Percentiles rank a stretch among this genome's conserved stretches.
Evolutionary conservation across 2,797 vertebrate genomes (phyloP).

Genomic region (Columba guinea): DNA sequence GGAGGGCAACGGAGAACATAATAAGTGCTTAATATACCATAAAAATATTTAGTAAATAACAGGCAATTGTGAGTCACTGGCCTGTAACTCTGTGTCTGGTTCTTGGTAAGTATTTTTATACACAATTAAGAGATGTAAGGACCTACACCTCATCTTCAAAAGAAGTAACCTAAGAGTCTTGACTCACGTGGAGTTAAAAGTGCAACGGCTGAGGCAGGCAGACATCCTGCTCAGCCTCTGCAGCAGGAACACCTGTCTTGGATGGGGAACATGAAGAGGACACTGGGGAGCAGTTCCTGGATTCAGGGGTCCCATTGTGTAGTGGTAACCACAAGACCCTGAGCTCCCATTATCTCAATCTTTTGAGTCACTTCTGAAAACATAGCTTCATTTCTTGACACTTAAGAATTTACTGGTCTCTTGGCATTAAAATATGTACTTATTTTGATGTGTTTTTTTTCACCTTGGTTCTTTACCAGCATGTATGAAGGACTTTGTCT

Average conservation of each 20-base stretch:
- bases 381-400: not conserved
- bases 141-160: conserved; percentile 30
- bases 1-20: not conserved
- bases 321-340: not conserved
- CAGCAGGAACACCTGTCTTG: not conserved
- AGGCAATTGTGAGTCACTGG: conserved; percentile 42
- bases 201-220: not conserved
- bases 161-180: conserved; percentile 19
- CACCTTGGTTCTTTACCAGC: not conserved
- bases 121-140: not conserved
- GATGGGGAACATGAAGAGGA: not conserved
- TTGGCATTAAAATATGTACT: not conserved
- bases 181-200: conserved; percentile 13
- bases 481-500: not conserved
- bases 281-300: not conserved
- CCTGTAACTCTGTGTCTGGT: conserved; percentile 3
- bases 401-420: not conserved
- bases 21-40: not conserved
- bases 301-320: not conserved
- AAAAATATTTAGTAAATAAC: conserved; percentile 55
- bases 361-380: not conserved
- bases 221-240: not conserved
- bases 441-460: not conserved
- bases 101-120: conserved; percentile 35
- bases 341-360: not conserved